Conservation (phyloP, 2,888 invertebrate genomes). For the Acronicta leporina region DNA sequence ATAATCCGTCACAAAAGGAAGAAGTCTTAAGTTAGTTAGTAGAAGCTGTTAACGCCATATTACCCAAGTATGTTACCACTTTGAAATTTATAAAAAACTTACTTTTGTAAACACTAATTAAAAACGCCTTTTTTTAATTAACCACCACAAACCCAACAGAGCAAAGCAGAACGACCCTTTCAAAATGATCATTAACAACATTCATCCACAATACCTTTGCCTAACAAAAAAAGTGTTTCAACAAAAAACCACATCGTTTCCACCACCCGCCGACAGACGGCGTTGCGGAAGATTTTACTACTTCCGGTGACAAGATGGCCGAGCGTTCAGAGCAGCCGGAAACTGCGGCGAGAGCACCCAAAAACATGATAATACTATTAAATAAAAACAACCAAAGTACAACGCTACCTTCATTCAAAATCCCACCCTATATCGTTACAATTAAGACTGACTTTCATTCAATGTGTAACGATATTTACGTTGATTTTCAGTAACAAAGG, state of each 20-base stretch:
- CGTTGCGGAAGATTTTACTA: slow-evolving; percentile 88
- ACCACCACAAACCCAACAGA: slow-evolving; percentile 6
- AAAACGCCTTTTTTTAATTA: background rate
- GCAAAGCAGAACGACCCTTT: slow-evolving; percentile 16
- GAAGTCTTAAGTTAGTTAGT: background rate
- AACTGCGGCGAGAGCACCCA: slow-evolving; percentile 78
- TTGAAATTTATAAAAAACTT: too few relatives aligned
- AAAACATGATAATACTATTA: slow-evolving; percentile 71
- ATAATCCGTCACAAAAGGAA: background rate
- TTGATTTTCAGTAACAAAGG: slow-evolving; percentile 53
- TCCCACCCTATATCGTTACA: fast-evolving
- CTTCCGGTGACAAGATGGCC: slow-evolving; percentile 88
- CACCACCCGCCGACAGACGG: slow-evolving; percentile 72
- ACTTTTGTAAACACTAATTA: background rate
- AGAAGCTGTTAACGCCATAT: too few relatives aligned
- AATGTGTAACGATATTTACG: slow-evolving; percentile 2
- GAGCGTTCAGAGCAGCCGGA: slow-evolving; percentile 81
- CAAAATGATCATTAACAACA: slow-evolving; percentile 42
- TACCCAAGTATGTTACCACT: too few relatives aligned
- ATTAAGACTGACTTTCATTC: slow-evolving; percentile 9
- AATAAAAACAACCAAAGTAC: slow-evolving; percentile 38
- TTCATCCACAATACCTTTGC: slow-evolving; percentile 43
- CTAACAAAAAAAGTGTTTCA: slow-evolving; percentile 63
- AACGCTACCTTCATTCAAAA: slow-evolving; percentile 1
- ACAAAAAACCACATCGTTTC: slow-evolving; percentile 69